These are phyloP conservation scores for Anniella stebbinsi DNA, from an alignment of 2,797 vertebrate genomes.

Conservation along the genomic window DNA sequence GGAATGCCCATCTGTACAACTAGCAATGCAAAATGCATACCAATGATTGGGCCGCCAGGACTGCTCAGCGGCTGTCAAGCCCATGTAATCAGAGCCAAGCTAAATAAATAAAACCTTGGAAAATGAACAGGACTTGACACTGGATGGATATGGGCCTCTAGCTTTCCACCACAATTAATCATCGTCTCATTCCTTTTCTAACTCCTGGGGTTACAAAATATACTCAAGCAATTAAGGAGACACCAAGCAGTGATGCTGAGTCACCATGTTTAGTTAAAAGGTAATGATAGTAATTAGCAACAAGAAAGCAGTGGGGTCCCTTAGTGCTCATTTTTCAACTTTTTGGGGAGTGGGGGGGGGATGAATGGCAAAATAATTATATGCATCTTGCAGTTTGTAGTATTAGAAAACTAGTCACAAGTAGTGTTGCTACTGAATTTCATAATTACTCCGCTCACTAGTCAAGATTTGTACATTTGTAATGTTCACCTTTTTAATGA, in stretches of 20 bases:
- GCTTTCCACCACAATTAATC: constrained; percentile 17
- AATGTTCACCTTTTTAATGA: too few species aligned
- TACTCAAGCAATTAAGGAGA: constrained; percentile 17
- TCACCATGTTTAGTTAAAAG: constrained; percentile 27
- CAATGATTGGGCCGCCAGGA: not conserved
- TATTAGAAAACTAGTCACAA: not conserved
- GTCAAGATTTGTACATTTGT: too few species aligned
- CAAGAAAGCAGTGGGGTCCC: not conserved
- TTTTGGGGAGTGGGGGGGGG: not conserved
- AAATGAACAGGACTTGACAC: not conserved
- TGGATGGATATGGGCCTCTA: not conserved
- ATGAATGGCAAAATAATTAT: not conserved
- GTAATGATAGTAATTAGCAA: constrained; percentile 13
- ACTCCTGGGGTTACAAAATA: constrained; percentile 3
- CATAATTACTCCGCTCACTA: too few species aligned
- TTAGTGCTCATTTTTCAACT: constrained; percentile 1
- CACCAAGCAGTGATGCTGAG: not conserved
- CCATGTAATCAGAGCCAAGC: not conserved
- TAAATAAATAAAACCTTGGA: not conserved
- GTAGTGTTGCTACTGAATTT: too few species aligned
- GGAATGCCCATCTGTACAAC: not conserved
- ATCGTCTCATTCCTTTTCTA: not conserved
- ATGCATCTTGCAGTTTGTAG: not conserved
- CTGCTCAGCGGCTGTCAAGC: not conserved
- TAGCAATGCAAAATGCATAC: not conserved